These are phyloP conservation scores for Anas acuta DNA, from an alignment of 2,797 vertebrate species.

Conservation along the genomic window DNA sequence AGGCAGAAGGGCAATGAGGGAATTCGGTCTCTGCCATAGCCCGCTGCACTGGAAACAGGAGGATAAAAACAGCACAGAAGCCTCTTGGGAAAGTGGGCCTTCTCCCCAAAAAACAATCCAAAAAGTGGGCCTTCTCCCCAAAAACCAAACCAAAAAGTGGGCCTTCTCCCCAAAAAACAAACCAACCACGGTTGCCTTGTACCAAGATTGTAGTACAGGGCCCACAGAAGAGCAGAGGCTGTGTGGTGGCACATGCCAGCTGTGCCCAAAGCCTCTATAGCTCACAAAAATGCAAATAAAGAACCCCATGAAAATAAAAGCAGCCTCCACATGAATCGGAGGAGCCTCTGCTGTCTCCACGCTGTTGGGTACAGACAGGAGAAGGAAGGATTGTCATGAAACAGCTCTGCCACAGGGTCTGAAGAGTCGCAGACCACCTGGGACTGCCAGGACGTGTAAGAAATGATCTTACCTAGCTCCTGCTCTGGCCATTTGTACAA, in stretches of 20 bases:
- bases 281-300: not conserved
- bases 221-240: not conserved
- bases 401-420: not conserved
- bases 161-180: not conserved
- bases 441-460: not conserved
- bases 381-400: not conserved
- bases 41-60: not conserved
- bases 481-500: not conserved
- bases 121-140: not conserved
- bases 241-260: not conserved
- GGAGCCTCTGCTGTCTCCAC: not conserved
- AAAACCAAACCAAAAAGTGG: not conserved
- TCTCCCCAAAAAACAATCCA: not conserved
- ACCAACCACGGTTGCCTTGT: not conserved
- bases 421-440: not conserved
- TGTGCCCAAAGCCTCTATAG: not conserved
- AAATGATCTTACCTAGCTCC: not conserved
- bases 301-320: not conserved
- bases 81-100: not conserved
- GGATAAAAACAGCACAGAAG: not conserved
- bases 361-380: not conserved
- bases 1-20: not conserved
- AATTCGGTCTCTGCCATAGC: not conserved
- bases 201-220: not conserved
- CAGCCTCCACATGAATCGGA: accelerated